Evolutionary conservation across 2,888 invertebrate genomes (phyloP).

Genomic region (Gastracanthus pulcherrimus): DNA sequence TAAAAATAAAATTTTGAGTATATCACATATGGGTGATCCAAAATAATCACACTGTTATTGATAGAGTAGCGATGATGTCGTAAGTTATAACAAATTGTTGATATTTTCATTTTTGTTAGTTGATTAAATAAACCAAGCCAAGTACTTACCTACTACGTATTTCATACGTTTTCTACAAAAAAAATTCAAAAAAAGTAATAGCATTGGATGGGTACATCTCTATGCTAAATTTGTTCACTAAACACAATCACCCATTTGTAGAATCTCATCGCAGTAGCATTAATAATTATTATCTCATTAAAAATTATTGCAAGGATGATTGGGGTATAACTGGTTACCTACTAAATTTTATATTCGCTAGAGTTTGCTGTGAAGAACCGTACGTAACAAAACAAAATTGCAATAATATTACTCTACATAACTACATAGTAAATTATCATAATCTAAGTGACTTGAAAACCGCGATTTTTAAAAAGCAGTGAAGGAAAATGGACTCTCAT

Average conservation of each 20-base stretch:
- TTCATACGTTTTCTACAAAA: slow-evolving; percentile 29
- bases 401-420: too few relatives aligned
- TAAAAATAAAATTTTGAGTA: too few relatives aligned
- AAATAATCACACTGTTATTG: not conserved
- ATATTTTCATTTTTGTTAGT: slow-evolving; percentile 47
- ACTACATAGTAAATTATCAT: too few relatives aligned
- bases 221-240: slow-evolving; percentile 33
- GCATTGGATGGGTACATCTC: slow-evolving; percentile 23
- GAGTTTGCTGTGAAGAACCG: too few relatives aligned
- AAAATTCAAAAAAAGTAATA: slow-evolving; percentile 39
- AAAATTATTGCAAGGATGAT: too few relatives aligned
- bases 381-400: too few relatives aligned
- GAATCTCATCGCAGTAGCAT: slow-evolving; percentile 21
- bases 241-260: slow-evolving; percentile 48
- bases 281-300: slow-evolving; percentile 25
- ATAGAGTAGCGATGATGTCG: not conserved
- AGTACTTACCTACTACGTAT: slow-evolving; percentile 53
- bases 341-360: too few relatives aligned
- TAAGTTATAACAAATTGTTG: slow-evolving; percentile 46
- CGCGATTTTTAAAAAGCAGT: too few relatives aligned
- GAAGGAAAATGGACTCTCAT: too few relatives aligned
- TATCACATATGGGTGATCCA: too few relatives aligned
- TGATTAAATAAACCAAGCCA: slow-evolving; percentile 54
- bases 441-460: too few relatives aligned
- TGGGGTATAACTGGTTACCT: too few relatives aligned